Evolutionary conservation across 2,113 vertebrate genomes (phyloP).

Genomic region (Zingel zingel): DNA sequence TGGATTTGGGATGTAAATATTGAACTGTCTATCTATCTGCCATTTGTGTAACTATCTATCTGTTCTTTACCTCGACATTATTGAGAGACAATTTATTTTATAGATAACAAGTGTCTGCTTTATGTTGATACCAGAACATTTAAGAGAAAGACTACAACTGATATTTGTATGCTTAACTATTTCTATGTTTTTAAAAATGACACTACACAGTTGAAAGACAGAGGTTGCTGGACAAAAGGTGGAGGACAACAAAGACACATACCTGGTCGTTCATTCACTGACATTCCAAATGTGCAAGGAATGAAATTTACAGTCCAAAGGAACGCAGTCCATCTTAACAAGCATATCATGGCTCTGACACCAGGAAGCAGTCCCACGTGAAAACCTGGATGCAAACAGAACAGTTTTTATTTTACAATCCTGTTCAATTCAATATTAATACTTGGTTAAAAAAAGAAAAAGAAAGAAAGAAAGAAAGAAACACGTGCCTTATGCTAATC

Average conservation of each 20-base stretch:
- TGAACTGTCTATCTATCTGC: background rate
- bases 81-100: background rate
- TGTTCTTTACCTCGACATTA: background rate
- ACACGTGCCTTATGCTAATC: background rate
- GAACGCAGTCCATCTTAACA: conserved; percentile 85
- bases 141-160: background rate
- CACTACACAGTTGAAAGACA: background rate
- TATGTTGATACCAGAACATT: background rate
- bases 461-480: conserved; percentile 8
- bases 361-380: conserved; percentile 80
- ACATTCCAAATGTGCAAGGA: conserved; percentile 84
- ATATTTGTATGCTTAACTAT: background rate
- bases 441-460: background rate
- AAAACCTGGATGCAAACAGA: conserved; percentile 83
- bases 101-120: background rate
- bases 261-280: conserved; percentile 90
- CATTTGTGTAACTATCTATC: background rate
- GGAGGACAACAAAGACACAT: conserved; percentile 57
- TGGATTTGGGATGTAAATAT: background rate
- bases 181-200: background rate
- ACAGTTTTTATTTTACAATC: conserved; percentile 14
- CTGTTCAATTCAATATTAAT: background rate
- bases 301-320: conserved; percentile 85
- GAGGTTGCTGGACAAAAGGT: conserved; percentile 13
- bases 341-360: conserved; percentile 87